Conservation (phyloP, 1,140 invertebrate species). For the Leptestheria dahalacensis region DNA sequence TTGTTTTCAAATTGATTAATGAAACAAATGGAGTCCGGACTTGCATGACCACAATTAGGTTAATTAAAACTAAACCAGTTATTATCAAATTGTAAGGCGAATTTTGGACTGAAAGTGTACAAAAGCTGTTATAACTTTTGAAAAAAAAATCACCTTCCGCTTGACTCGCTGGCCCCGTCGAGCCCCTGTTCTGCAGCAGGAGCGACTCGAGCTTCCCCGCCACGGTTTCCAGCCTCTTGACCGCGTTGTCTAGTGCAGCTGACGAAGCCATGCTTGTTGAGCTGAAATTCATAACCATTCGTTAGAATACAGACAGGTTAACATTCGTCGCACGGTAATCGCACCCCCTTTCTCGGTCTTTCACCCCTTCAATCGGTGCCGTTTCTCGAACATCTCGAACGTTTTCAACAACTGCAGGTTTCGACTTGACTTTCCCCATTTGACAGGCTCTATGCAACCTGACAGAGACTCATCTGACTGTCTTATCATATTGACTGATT, state of each 20-base stretch:
- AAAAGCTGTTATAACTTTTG: background rate
- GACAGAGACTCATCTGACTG: background rate
- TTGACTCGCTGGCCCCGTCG: background rate
- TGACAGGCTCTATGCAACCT: background rate
- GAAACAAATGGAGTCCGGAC: too few species aligned
- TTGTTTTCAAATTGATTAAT: too few species aligned
- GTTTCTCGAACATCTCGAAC: too few species aligned
- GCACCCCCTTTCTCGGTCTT: too few species aligned
- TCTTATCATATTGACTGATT: background rate
- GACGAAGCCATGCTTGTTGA: conserved; percentile 1
- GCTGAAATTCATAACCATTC: background rate
- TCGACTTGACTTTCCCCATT: background rate
- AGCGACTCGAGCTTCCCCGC: conserved; percentile 4
- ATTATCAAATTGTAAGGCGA: too few species aligned
- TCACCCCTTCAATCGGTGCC: too few species aligned
- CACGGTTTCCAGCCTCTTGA: conserved; percentile 5
- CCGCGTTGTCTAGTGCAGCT: background rate
- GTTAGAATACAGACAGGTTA: background rate
- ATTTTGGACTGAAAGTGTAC: too few species aligned
- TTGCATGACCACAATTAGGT: too few species aligned
- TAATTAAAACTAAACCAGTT: too few species aligned
- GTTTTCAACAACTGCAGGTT: background rate
- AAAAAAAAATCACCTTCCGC: background rate
- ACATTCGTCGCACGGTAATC: background rate
- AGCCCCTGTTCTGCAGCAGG: background rate